phyloP scores from a whole-genome alignment of 2,888 invertebrate genomes.

The Meghimatium bilineatum region DNA sequence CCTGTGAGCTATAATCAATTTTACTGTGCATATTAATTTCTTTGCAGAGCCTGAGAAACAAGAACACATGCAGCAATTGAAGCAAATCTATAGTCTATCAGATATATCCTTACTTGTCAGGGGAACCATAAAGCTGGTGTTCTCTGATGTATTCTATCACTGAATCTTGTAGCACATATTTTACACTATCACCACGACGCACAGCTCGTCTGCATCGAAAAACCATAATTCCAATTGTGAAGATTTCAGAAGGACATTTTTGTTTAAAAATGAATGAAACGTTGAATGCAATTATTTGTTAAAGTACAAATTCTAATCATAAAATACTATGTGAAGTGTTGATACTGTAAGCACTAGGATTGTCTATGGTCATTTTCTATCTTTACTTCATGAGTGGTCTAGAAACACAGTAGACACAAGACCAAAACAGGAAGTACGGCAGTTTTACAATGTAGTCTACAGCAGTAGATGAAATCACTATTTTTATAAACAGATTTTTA shows the following conservation, averaged over 20 bases:
- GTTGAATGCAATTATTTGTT: not conserved
- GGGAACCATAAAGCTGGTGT: constrained; percentile 74
- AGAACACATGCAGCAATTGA: not conserved
- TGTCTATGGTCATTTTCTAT: too few species aligned
- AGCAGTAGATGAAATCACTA: too few species aligned
- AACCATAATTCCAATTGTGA: not conserved
- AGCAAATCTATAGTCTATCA: not conserved
- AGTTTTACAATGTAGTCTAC: too few species aligned
- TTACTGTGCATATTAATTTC: constrained; percentile 13
- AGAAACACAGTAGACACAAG: too few species aligned
- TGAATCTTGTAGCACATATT: constrained; percentile 77
- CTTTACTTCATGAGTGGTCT: too few species aligned
- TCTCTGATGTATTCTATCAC: constrained; percentile 78
- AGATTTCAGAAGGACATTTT: not conserved
- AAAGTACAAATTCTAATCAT: not conserved
- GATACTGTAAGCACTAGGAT: too few species aligned
- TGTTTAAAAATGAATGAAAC: not conserved
- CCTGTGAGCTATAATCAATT: too few species aligned
- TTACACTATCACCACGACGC: constrained; percentile 75
- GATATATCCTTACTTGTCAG: constrained; percentile 70
- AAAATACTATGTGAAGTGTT: too few species aligned
- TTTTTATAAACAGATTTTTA: too few species aligned
- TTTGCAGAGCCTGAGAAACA: not conserved
- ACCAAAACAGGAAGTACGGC: too few species aligned
- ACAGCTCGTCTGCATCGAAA: constrained; percentile 71